Conservation (phyloP, 2,888 invertebrate species). For the Muschampia plurimacula region DNA sequence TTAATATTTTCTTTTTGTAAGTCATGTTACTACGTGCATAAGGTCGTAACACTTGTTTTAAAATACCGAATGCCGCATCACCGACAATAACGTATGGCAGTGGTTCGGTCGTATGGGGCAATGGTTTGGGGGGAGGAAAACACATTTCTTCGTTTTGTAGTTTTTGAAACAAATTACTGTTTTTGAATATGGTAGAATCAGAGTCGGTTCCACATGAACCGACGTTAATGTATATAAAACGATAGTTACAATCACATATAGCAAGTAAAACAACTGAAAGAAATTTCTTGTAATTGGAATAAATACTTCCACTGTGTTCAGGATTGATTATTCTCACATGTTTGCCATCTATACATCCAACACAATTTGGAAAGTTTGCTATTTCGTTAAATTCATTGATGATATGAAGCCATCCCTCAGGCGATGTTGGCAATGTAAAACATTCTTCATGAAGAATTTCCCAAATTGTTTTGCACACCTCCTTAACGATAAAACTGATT, state of each 20-base stretch:
- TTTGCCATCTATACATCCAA: slow-evolving; percentile 41
- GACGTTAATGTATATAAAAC: background rate
- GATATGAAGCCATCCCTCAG: slow-evolving; percentile 43
- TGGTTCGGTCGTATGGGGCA: slow-evolving; percentile 30
- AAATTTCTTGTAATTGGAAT: too few species aligned
- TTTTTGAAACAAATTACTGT: background rate
- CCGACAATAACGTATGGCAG: slow-evolving; percentile 30
- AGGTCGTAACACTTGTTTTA: slow-evolving; percentile 37
- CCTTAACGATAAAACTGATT: slow-evolving; percentile 45
- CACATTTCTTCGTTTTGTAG: slow-evolving; percentile 24
- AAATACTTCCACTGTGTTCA: slow-evolving; percentile 39
- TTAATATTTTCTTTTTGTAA: slow-evolving; percentile 42
- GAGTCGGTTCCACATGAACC: slow-evolving; percentile 25
- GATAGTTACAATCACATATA: background rate
- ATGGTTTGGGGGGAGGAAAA: slow-evolving; percentile 36
- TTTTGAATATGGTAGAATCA: slow-evolving; percentile 3
- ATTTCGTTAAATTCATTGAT: slow-evolving; percentile 42
- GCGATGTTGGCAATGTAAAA: slow-evolving; percentile 41
- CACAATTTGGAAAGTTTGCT: slow-evolving; percentile 45
- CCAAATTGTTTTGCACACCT: slow-evolving; percentile 42
- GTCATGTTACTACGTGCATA: slow-evolving; percentile 38
- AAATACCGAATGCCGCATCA: slow-evolving; percentile 41
- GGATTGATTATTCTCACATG: slow-evolving; percentile 1
- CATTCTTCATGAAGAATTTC: slow-evolving; percentile 42
- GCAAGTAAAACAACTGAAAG: background rate